Evolutionary conservation across 2,113 vertebrate genomes (phyloP), one percentile per base, ranked within the genome.

Genomic region (Circaetus cinerascens): DNA sequence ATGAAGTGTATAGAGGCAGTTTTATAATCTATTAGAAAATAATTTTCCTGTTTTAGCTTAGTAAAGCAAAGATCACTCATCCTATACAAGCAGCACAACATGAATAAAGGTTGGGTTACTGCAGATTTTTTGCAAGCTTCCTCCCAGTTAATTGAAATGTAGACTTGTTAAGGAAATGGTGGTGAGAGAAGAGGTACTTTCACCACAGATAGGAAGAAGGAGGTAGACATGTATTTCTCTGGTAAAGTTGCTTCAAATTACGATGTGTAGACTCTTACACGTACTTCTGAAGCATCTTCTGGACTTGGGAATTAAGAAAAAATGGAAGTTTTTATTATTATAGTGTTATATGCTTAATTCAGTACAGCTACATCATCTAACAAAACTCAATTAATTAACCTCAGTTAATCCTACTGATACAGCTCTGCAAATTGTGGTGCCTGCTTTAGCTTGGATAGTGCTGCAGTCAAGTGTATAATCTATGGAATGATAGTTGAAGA

Each of bases 311-410:
- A 12, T 71, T 62, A 13, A 78, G 53, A 53, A 53, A 77, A 46
- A 50, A 4, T 0, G 0, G 5, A 13, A 5, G 0, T 12, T 77
- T 72, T 56, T 53, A 25, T 11, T 2, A 43, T 56, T 46, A 23
- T 34, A 7, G 7, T 45, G n/a, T 11, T 46, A 34, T 20, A 7
- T 57, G 7, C 40, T 69, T 43, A 64, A 45, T 51, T 69, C n/a
- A 69, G 10, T n/a, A 46, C 16, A 57, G 36, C 19, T 48, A 4
- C 9, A 22, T 41, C 1, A 19, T 66, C 68, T 81, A 81, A 76
- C 30, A 66, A 57, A 91, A 40, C 25, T 56, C 43, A 11, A 10
- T 40, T 73, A 56, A 67, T 40, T 40, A 34, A 32, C 11, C 32
- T 43, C 32, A 40, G 30, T 46, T 36, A 27, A 21, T 81, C 26